Percentiles rank a stretch among this genome's conserved stretches.
Conservation (phyloP, 2,888 invertebrate species). For the Dichetophora obliterata region DNA sequence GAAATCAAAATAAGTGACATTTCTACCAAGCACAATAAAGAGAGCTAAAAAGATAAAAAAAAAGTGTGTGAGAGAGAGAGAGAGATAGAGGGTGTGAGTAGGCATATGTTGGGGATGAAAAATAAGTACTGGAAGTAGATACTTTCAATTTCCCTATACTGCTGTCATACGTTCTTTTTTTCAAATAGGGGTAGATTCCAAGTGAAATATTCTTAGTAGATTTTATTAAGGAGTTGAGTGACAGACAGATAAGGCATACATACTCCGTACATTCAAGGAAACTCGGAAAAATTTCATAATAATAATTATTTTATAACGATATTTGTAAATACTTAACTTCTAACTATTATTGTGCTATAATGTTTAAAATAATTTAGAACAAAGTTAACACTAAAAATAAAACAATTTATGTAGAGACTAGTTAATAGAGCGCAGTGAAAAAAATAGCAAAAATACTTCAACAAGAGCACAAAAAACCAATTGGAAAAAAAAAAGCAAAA, state of each 20-base stretch:
- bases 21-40: background rate
- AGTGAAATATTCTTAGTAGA: constrained; percentile 7
- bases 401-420: background rate
- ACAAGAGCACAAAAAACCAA: background rate
- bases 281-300: background rate
- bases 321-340: too few relatives aligned
- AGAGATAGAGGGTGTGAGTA: background rate
- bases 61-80: background rate
- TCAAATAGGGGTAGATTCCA: constrained; percentile 17
- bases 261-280: background rate
- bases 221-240: background rate
- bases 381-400: background rate
- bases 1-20: background rate
- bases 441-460: background rate
- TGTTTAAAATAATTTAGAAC: constrained; percentile 1
- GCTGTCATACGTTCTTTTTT: background rate
- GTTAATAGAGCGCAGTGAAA: too few relatives aligned
- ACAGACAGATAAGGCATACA: constrained; percentile 3
- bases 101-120: background rate
- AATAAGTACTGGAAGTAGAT: constrained; percentile 12
- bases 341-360: background rate
- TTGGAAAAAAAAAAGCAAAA: background rate
- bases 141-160: constrained; percentile 12
- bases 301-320: too few relatives aligned
- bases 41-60: background rate